A percentile compares a stretch with the other conserved stretches of the same genome.
Evolutionary conservation across 2,888 invertebrate genomes (phyloP).

Genomic region (Melipona bicolor): DNA sequence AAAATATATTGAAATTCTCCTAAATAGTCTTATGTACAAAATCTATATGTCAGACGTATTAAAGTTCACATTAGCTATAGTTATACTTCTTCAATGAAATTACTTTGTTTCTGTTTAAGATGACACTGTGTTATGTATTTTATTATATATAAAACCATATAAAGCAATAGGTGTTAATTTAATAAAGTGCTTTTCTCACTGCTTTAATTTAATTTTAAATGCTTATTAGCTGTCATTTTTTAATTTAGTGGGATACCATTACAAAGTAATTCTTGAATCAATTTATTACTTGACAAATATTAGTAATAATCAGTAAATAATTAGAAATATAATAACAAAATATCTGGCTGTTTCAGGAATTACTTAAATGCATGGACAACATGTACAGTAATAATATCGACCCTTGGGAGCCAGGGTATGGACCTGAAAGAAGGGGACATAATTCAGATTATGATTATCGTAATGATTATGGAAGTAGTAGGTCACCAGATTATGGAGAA

Average conservation of each 20-base stretch:
- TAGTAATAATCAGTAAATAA: background rate
- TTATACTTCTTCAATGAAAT: background rate
- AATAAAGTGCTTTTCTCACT: conserved; percentile 19
- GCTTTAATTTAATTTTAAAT: conserved; percentile 35
- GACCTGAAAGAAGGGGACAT: conserved; percentile 76
- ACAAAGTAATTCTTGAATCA: background rate
- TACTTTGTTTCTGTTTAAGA: background rate
- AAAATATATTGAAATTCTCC: background rate
- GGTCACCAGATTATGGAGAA: conserved; percentile 79
- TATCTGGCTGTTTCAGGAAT: conserved; percentile 52
- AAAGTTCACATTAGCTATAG: background rate
- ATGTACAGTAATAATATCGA: conserved; percentile 82
- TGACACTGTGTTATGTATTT: background rate
- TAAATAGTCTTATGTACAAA: background rate
- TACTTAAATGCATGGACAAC: conserved; percentile 57
- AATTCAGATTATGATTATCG: conserved; percentile 78
- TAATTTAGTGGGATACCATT: background rate
- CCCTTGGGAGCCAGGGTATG: conserved; percentile 83
- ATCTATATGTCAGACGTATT: background rate
- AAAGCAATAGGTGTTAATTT: conserved; percentile 17
- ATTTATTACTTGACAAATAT: background rate
- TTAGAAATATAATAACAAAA: background rate
- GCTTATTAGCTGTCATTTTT: background rate
- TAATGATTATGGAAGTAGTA: conserved; percentile 76
- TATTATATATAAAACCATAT: background rate